Base-by-base conservation (phyloP, 2,113 vertebrate genomes). In the Petroica traversi region DNA sequence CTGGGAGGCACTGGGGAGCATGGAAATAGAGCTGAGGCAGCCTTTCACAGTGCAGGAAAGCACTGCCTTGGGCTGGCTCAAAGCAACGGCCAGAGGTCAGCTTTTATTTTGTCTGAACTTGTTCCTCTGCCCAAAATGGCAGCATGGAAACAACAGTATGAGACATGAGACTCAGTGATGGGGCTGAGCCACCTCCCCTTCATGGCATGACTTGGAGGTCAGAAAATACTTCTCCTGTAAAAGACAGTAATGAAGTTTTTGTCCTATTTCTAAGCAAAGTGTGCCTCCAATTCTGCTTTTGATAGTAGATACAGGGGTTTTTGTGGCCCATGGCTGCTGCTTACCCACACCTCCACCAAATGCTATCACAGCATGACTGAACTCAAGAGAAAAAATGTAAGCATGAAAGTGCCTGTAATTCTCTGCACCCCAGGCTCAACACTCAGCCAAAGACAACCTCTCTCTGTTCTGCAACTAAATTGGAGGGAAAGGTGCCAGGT, bases 61-160 rank as follows among this genome's bases (percentile, higher is more conserved):
- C 36, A 17, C n/a, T 14, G 87, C 95, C 78, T 54, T 61, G 76
- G 95, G 82, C 72, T 93, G 89, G 93, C 75, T 73, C 28, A 9
- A 48, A 77, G 88, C 72, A 72, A 29, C 0, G 2, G 79, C 63
- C 85, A 96, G 79, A 93, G 92, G 88, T 77, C 25, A 10, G 8
- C 17, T 80, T 92, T 86, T 96, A 92, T 95, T 97, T 96, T 94
- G 93, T 96, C 93, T 96, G 90, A 88, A 54, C 57, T 84, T 45
- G 72, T 93, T 96, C 90, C 94, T 94, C 75, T 90, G 41, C 52
- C 85, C 76, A 26, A 71, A 96, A 68, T 41, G 78, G 76, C 36
- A 71, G 33, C 7, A 24, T 52, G 90, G 92, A 96, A 94, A 75
- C 25, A 92, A n/a, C 13, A 48, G 6, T 2, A n/a, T 46, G 72